Base-by-base conservation (phyloP, 2,113 vertebrate genomes). In the Siniperca knerii region DNA sequence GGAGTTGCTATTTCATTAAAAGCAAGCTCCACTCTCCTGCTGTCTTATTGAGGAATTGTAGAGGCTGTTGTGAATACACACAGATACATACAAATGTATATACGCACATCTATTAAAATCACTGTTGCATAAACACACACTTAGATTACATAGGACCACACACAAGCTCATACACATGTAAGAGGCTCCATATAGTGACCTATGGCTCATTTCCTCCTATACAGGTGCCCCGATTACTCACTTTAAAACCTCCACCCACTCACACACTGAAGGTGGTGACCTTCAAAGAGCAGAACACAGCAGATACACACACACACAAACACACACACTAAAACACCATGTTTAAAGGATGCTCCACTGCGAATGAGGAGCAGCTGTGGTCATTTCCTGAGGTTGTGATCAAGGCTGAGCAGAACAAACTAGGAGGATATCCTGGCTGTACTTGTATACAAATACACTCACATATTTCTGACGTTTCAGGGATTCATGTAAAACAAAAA, bases 351-450 rank as follows among this genome's bases (percentile, higher is more conserved):
- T 84, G 83, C 62, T 88, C 57, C 29, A 2, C 66, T 78, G 69
- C 82, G 86, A 89, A 91, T 40, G 64, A 89, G 54, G 79, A 93
- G 81, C 92, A 94, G 91, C 90, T 94, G 93, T 70, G 83, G 80
- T 95, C 75, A 87, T 94, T 95, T 96, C 93, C 93, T 91, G 78
- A 35, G 29, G 79, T 79, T 80, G 65, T 68, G 81, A 84, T 89
- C 82, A 73, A 37, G 70, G 70, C 69, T 54, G 52, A 79, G 79
- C 66, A 77, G 37, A 79, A 69, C 75, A 64, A 84, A 83, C 88
- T 67, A 50, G 52, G 72, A 88, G 92, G 92, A 95, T 90, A 89
- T 94, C 92, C 93, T 94, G 87, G 42, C 57, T 77, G 72, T 40
- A 6, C 60, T 61, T 21, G 16, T 58, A 33, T 21, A 79, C 70